Percentiles rank a stretch among this genome's conserved stretches.
Evolutionary conservation across 2,888 invertebrate species (phyloP).

Genomic region (Podabrus alpinus): DNA sequence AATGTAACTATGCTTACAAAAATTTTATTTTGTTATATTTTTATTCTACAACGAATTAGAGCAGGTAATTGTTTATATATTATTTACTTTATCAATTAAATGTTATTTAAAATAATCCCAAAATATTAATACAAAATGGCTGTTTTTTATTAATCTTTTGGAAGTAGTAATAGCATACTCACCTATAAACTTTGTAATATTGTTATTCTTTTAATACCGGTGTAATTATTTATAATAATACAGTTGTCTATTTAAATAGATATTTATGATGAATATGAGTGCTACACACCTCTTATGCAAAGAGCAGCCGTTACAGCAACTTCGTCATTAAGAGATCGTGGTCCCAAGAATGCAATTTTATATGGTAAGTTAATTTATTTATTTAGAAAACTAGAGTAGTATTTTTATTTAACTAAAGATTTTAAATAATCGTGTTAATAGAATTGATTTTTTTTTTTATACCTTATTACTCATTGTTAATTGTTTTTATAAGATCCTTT

Average conservation of each 20-base stretch:
- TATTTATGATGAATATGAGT: constrained; percentile 68
- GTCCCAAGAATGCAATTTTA: constrained; percentile 82
- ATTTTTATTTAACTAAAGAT: not conserved
- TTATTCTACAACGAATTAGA: constrained; percentile 26
- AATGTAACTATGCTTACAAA: constrained; percentile 38
- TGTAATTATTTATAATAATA: constrained; percentile 9
- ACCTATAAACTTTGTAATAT: not conserved
- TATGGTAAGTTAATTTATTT: constrained; percentile 72
- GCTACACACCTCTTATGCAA: constrained; percentile 78
- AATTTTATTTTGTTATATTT: constrained; percentile 34
- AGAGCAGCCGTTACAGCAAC: constrained; percentile 77
- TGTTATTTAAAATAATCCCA: not conserved
- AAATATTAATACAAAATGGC: constrained; percentile 8
- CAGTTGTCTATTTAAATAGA: constrained; percentile 43
- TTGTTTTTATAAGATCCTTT: not conserved
- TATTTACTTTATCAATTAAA: not conserved
- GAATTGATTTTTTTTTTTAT: not conserved
- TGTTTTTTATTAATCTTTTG: not conserved
- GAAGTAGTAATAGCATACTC: not conserved
- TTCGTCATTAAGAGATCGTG: constrained; percentile 78
- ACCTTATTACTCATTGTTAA: not conserved
- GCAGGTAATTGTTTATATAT: constrained; percentile 27
- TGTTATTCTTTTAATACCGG: not conserved
- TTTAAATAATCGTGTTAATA: not conserved
- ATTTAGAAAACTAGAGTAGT: not conserved